Evolutionary conservation across 2,888 invertebrate species (phyloP), one percentile per base, ranked within the genome.

Genomic region (Trypoxylon attenuatum): DNA sequence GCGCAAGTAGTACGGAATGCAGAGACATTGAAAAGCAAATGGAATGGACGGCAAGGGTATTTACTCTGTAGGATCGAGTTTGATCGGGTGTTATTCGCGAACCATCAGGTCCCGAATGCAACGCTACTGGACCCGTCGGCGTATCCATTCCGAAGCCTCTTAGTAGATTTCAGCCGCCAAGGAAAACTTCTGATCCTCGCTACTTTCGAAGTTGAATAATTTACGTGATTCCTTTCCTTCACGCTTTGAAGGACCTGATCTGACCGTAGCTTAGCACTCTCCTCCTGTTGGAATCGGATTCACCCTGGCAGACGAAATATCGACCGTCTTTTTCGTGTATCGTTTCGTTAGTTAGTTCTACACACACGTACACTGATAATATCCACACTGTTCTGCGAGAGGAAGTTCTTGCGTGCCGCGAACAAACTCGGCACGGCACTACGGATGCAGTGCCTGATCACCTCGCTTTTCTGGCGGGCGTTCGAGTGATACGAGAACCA

Each of bases 401-500:
- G 25, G 50, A 45, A n/a, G n/a, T n/a, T n/a, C n/a, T n/a, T n/a
- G n/a, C n/a, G n/a, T n/a, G 22, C 1, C 41, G 33, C 5, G 19
- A 55, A 41, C 6, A 33, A 16, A 52, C 3, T 25, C 21, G 18
- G 25, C 21, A 13, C 49, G 22, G 42, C 42, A 47, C 21, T 38
- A 43, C 15, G 62, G 33, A 19, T 33, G 46, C 51, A 42, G 22
- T 25, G 33, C 63, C 29, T 54, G 53, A 51, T 41, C 53, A 59
- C 49, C 64, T 59, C 61, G 60, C 50, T 43, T 58, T 61, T 62
- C 41, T 56, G 47, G 42, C 43, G 62, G 54, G 53, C 57, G 71
- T 69, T 55, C 61, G 55, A 53, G 68, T 66, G 71, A 76, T 76
- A 72, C 55, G 62, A 64, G 60, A 64, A 71, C 67, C 80, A 80